Evolutionary conservation across 2,797 vertebrate genomes (phyloP), one percentile per base, ranked within the genome.

Genomic region (Anguilla obscura): DNA sequence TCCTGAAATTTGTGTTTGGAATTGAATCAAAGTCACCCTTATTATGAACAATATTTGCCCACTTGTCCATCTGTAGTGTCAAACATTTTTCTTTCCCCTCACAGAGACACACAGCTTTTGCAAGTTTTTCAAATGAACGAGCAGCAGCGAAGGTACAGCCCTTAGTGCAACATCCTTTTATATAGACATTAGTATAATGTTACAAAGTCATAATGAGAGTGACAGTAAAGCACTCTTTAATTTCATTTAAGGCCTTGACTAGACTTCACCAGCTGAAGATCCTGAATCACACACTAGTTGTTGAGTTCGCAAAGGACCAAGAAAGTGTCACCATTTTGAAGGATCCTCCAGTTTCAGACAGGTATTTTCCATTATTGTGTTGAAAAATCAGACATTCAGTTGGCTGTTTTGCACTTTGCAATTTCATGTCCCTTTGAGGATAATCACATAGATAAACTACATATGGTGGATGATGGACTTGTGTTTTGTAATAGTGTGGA

Each of bases 61-160:
- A 33, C 33, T 36, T 69, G 85, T 40, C 36, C 66, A 45, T 7
- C 16, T 50, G 24, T 60, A 24, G 12, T 79, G 2, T 18, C 14
- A 40, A 18, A 54, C 0, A 4, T 84, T 10, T 91, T 0, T 92
- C 92, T 0, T 92, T 92, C 94, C 88, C 88, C 90, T 27, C 86
- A 79, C 93, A 96, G 96, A 99, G 98, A 97, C 97, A 99, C 90
- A 96, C 97, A 33, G 98, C 98, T n/a, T 99, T 98, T 94, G 98
- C 98, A 27, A 96, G 96, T 3, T 99, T 98, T 88, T 93, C 93
- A 85, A 98, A 94, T 92, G 97, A 98, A 93, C 97, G 94, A 66
- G 94, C 96, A 40, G 98, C 98, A 86, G 90, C 93, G 87, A 98
- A 97, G 95, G 98, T 99, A 91, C 48, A 63, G 40, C 66, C 30